Conservation (phyloP, 2,113 vertebrate genomes). For the Ahaetulla prasina region DNA sequence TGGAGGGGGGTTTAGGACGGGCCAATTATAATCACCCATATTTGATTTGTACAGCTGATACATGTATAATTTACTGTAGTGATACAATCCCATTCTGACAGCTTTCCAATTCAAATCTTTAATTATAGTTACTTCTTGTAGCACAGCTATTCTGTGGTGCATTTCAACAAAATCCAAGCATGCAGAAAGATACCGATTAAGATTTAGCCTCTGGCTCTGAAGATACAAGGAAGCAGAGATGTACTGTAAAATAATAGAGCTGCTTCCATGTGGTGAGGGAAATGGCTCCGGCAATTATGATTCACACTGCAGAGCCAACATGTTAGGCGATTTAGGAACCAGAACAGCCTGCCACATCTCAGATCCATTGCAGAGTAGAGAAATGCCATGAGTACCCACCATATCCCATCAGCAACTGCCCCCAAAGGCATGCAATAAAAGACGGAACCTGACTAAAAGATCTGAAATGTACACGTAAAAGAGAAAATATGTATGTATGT, state of each 20-base stretch:
- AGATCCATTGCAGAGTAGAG: neutral
- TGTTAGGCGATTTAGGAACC: neutral
- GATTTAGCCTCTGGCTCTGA: neutral
- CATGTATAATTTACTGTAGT: neutral
- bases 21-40: neutral
- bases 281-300: constrained; percentile 29
- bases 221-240: neutral
- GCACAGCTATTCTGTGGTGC: too few species aligned
- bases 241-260: neutral
- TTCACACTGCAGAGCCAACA: constrained; percentile 25
- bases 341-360: neutral
- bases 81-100: neutral
- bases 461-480: neutral
- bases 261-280: neutral
- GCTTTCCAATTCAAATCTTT: neutral
- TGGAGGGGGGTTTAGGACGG: neutral
- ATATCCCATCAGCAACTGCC: neutral
- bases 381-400: neutral
- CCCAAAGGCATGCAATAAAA: neutral
- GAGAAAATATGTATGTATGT: neutral
- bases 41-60: neutral
- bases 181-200: neutral
- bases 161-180: neutral
- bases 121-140: neutral
- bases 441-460: neutral